A percentile compares a stretch with the other conserved stretches of the same genome.
These are phyloP conservation scores for Apocheima hispidaria DNA, from an alignment of 2,888 invertebrate genomes.

Conservation along the genomic window DNA sequence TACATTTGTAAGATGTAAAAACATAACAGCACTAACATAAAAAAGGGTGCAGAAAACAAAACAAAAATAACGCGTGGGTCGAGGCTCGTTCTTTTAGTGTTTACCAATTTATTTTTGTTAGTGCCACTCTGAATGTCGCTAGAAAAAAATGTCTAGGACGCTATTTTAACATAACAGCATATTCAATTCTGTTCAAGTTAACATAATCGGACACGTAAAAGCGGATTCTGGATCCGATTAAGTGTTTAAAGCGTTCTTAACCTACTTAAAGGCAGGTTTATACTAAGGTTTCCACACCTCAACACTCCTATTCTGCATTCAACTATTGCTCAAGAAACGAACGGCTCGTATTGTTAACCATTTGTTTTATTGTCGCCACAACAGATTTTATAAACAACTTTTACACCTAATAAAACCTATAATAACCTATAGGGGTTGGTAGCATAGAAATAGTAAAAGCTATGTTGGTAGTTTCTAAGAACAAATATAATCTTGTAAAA, in stretches of 20 bases:
- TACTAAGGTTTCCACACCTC: conserved; percentile 66
- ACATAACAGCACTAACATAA: conserved; percentile 56
- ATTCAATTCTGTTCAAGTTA: conserved; percentile 41
- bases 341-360: conserved; percentile 16
- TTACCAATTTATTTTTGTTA: conserved; percentile 56
- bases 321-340: conserved; percentile 45
- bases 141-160: conserved; percentile 41
- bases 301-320: conserved; percentile 47
- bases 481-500: too few relatives aligned
- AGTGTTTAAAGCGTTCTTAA: conserved; percentile 63
- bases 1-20: conserved; percentile 59
- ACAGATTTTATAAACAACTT: too few relatives aligned
- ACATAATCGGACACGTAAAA: conserved; percentile 45
- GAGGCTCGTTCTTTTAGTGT: conserved; percentile 56
- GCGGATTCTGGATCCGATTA: conserved; percentile 57
- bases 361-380: conserved; percentile 7
- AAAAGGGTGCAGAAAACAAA: conserved; percentile 68
- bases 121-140: conserved; percentile 34
- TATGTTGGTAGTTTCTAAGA: too few relatives aligned
- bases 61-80: conserved; percentile 55
- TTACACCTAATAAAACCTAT: background rate
- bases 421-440: background rate
- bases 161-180: conserved; percentile 40
- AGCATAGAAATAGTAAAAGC: too few relatives aligned
- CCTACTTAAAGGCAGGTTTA: conserved; percentile 63